Percentiles rank a stretch among this genome's conserved stretches.
These are phyloP conservation scores for Cremastinae sp. DNA, from an alignment of 2,888 invertebrate species.

Conservation along the genomic window DNA sequence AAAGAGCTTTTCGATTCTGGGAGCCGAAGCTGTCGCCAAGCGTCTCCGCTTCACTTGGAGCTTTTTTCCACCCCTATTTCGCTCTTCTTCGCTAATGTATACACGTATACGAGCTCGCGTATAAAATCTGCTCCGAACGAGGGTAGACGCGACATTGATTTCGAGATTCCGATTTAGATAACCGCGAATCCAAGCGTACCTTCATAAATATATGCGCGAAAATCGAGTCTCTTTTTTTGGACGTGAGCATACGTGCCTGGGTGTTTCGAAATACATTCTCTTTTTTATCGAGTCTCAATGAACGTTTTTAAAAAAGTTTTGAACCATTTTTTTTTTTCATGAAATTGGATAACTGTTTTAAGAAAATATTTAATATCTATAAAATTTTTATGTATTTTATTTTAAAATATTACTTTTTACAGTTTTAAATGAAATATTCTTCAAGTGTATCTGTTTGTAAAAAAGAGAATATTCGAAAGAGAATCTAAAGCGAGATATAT, in stretches of 20 bases:
- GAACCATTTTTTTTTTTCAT: no score
- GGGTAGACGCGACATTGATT: slow-evolving; percentile 69
- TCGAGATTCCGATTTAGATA: slow-evolving; percentile 73
- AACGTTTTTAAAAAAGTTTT: no score
- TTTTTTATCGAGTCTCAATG: slow-evolving; percentile 2
- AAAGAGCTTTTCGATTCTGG: slow-evolving; percentile 49
- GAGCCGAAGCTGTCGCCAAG: slow-evolving; percentile 48
- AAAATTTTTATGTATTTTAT: no score
- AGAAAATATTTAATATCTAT: no score
- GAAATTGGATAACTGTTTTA: no score
- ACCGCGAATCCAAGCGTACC: slow-evolving; percentile 22
- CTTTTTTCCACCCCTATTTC: slow-evolving; percentile 36
- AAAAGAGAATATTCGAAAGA: no score
- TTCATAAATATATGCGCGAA: neutral
- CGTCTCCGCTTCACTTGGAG: slow-evolving; percentile 45
- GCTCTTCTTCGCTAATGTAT: slow-evolving; percentile 1
- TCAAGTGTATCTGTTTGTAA: no score
- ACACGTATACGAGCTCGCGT: neutral
- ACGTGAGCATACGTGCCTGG: slow-evolving; percentile 22
- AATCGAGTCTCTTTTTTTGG: slow-evolving; percentile 28
- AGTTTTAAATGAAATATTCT: no score
- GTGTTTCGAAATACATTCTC: slow-evolving; percentile 27
- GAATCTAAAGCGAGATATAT: no score
- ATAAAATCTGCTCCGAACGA: neutral
- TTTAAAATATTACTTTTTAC: no score